Evolutionary conservation across 92 coral and sea anemone genomes (phyloP).

Genomic region (Epizoanthus rinbou): DNA sequence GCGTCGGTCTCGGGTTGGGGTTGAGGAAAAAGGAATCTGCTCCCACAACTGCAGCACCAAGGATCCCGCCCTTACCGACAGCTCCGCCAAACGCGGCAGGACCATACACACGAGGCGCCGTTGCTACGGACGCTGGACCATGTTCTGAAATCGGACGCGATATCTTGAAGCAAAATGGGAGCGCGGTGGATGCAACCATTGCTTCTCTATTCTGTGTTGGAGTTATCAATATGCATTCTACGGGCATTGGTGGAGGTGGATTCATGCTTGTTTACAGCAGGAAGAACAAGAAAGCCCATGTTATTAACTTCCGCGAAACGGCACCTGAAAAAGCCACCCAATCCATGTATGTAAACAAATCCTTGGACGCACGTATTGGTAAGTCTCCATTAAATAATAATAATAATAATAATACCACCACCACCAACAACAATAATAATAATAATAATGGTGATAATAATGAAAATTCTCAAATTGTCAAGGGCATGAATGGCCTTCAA

Average conservation of each 20-base stretch:
- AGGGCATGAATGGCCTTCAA: too few species aligned
- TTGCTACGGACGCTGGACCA: slow-evolving; percentile 73
- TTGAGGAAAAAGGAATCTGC: slow-evolving; percentile 24
- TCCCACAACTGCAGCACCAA: slow-evolving; percentile 40
- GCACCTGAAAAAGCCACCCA: slow-evolving; percentile 58
- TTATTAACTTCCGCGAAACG: slow-evolving; percentile 63
- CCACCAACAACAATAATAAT: too few species aligned
- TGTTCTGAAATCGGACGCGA: slow-evolving; percentile 74
- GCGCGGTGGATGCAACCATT: slow-evolving; percentile 64
- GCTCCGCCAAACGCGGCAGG: slow-evolving; percentile 63
- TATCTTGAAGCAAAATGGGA: slow-evolving; percentile 54
- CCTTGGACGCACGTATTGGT: slow-evolving; percentile 10
- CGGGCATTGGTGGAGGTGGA: slow-evolving; percentile 72
- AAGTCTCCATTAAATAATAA: not conserved
- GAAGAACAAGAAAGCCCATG: slow-evolving; percentile 36
- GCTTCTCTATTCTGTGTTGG: slow-evolving; percentile 67
- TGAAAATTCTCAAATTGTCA: too few species aligned
- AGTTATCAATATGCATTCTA: slow-evolving; percentile 63
- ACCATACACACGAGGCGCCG: slow-evolving; percentile 69
- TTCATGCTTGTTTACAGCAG: slow-evolving; percentile 58
- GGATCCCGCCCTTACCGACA: slow-evolving; percentile 49
- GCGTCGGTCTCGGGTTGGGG: slow-evolving; percentile 32
- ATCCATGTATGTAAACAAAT: slow-evolving; percentile 52
- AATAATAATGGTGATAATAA: too few species aligned
- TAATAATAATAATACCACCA: too few species aligned